These are phyloP conservation scores for rat (Rattus norvegicus) DNA, from an alignment of 2,113 vertebrate genomes.

Conservation along the genomic window GRCr8 NC_086029.1:29246001-29246500, in stretches of 20 bases:
- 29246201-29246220: constrained; percentile 1
- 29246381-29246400: background rate
- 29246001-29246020: background rate
- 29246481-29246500: background rate
- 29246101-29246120: background rate
- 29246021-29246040: background rate
- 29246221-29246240: background rate
- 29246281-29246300: background rate
- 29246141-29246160: background rate
- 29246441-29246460: background rate
- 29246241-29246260: background rate
- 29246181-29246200: background rate
- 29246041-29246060: background rate
- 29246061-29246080: background rate
- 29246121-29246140: background rate
- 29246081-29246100: constrained; percentile 10
- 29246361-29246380: background rate
- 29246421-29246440: background rate
- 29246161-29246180: background rate
- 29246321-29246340: background rate
- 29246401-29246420: background rate
- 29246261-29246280: background rate
- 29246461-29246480: too few species aligned
- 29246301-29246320: background rate
- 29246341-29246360: background rate